Percentiles rank a stretch among this genome's conserved stretches.
Evolutionary conservation across 2,888 invertebrate species (phyloP).

Genomic region (Dolichomitus sp.): DNA sequence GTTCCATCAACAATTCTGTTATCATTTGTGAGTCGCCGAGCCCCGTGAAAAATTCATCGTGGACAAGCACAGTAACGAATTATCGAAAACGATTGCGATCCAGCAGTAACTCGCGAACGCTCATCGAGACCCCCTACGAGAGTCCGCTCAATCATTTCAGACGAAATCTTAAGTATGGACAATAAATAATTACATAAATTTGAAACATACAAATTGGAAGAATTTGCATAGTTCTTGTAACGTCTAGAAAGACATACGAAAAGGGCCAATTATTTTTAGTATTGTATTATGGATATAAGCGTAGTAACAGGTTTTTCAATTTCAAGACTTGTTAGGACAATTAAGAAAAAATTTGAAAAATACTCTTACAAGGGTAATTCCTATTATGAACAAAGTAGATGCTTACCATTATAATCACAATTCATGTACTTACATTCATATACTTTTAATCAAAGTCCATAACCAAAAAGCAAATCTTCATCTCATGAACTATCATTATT

Average conservation of each 20-base stretch:
- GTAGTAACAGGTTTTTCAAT: too few species aligned
- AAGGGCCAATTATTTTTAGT: too few species aligned
- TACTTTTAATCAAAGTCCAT: background rate
- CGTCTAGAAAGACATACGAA: too few species aligned
- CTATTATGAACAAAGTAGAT: too few species aligned
- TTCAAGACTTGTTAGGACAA: too few species aligned
- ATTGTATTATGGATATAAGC: too few species aligned
- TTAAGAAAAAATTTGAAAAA: too few species aligned
- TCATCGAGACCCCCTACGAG: slow-evolving; percentile 52
- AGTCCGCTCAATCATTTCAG: slow-evolving; percentile 59
- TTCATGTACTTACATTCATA: background rate
- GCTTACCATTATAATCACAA: too few species aligned
- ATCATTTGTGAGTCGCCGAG: slow-evolving; percentile 67
- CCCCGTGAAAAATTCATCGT: background rate
- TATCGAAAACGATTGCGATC: slow-evolving; percentile 55
- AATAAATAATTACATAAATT: background rate
- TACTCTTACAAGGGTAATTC: too few species aligned
- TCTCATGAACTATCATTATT: too few species aligned
- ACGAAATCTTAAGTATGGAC: slow-evolving; percentile 50
- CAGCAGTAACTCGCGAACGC: background rate
- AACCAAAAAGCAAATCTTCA: background rate
- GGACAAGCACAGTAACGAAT: background rate
- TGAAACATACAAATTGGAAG: slow-evolving; percentile 1
- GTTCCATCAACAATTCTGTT: slow-evolving; percentile 62
- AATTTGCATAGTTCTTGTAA: background rate